A percentile compares a stretch with the other conserved stretches of the same genome.
phyloP scores from a whole-genome alignment of 2,797 vertebrate species.

The Dromococcyx pavoninus region DNA sequence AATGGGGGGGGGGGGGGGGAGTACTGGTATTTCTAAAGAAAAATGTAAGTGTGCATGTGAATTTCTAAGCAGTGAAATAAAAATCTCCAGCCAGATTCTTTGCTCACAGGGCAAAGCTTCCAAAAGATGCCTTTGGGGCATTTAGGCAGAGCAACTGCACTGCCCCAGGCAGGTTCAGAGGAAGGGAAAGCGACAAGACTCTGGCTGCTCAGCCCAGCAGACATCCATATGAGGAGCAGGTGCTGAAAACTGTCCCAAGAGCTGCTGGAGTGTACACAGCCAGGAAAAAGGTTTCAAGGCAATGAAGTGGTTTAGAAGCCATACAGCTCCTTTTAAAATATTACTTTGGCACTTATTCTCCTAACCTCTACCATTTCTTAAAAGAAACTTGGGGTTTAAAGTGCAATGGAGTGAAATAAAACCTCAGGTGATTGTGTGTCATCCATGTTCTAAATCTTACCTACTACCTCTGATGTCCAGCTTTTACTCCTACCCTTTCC shows the following conservation, averaged over 20 bases:
- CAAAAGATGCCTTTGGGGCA: background rate
- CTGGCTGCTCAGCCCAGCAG: background rate
- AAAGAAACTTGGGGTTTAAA: background rate
- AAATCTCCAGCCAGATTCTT: background rate
- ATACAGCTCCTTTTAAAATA: background rate
- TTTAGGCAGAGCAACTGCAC: background rate
- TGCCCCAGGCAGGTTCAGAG: background rate
- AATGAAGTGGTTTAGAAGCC: background rate
- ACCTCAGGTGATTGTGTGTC: background rate
- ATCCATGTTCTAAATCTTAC: background rate
- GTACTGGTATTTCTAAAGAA: background rate
- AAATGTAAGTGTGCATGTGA: background rate
- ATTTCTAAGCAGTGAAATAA: background rate
- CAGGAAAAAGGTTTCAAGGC: background rate
- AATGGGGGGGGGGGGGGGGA: too few relatives aligned
- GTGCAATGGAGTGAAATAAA: constrained; percentile 18
- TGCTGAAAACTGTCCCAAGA: background rate
- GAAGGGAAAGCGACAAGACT: background rate
- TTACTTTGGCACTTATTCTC: background rate
- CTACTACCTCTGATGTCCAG: background rate
- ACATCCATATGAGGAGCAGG: background rate
- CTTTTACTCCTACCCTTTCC: background rate
- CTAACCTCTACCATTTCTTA: background rate
- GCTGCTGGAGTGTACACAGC: background rate
- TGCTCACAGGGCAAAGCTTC: background rate